phyloP scores from a whole-genome alignment of 2,888 invertebrate species.

The Trichopoda pennipes region DNA sequence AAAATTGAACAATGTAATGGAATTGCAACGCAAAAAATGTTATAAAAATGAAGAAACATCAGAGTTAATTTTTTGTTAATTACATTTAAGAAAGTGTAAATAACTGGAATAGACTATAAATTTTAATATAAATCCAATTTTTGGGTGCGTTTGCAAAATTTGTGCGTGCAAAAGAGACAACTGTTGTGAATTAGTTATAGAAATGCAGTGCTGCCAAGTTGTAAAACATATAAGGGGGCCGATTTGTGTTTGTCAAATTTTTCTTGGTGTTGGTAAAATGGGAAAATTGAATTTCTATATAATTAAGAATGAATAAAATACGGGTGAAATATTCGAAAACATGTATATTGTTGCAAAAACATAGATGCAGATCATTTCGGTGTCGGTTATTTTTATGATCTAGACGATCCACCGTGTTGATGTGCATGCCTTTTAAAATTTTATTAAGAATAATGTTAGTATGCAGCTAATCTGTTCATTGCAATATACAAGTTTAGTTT shows the following conservation, averaged over 20 bases:
- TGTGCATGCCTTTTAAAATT: too few species aligned
- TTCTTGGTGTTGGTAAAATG: constrained; percentile 18
- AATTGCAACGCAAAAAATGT: constrained; percentile 31
- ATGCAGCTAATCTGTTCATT: background rate
- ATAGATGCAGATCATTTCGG: too few species aligned
- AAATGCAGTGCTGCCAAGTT: constrained; percentile 58
- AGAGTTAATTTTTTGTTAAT: constrained; percentile 62
- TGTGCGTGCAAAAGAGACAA: constrained; percentile 39
- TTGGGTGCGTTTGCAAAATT: constrained; percentile 63
- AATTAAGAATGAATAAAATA: background rate
- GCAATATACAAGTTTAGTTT: constrained; percentile 27
- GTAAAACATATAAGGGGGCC: constrained; percentile 2
- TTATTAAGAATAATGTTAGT: too few species aligned
- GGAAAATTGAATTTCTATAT: background rate
- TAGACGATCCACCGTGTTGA: too few species aligned
- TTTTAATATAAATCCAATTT: constrained; percentile 31
- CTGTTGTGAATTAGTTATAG: background rate
- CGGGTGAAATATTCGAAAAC: too few species aligned
- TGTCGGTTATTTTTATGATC: too few species aligned
- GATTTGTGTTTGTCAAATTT: constrained; percentile 50
- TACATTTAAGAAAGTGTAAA: constrained; percentile 60
- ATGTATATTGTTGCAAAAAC: too few species aligned
- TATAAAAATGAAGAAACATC: constrained; percentile 36
- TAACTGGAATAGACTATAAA: constrained; percentile 46
- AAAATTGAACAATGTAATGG: constrained; percentile 9